Conservation (phyloP, 2,113 vertebrate genomes). For the Vicugna pacos region DNA sequence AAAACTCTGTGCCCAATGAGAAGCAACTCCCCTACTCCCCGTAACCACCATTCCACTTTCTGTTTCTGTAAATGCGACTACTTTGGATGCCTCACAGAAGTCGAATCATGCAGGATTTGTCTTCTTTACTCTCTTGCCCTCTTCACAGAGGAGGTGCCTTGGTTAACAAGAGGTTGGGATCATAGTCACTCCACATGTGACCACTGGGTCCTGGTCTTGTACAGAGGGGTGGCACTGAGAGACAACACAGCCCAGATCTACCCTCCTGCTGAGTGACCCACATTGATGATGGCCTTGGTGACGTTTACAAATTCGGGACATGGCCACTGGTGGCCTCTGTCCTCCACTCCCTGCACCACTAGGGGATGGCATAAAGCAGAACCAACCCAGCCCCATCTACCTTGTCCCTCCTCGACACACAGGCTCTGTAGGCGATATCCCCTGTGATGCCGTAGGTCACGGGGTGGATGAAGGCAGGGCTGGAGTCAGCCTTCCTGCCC, state of each 20-base stretch:
- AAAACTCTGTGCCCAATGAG: fast-evolving
- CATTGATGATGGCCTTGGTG: too few relatives aligned
- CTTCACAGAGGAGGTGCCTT: neutral
- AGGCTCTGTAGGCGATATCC: neutral
- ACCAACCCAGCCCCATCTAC: fast-evolving
- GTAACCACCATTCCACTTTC: neutral
- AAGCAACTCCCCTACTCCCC: neutral
- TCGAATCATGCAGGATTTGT: neutral
- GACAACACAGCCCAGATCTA: neutral
- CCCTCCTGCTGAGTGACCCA: neutral
- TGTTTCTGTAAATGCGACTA: neutral
- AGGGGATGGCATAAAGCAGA: too few relatives aligned
- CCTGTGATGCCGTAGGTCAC: too few relatives aligned
- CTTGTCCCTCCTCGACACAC: neutral
- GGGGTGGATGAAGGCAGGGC: too few relatives aligned
- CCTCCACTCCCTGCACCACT: neutral
- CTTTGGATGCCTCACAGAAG: fast-evolving
- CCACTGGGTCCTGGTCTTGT: neutral
- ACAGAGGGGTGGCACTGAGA: neutral
- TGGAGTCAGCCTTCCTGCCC: neutral
- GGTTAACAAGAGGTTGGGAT: neutral
- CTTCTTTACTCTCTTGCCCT: neutral
- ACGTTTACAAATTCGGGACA: neutral
- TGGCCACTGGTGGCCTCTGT: neutral
- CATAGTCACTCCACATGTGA: fast-evolving